Percentiles rank a stretch among this genome's conserved stretches.
phyloP scores from a whole-genome alignment of 2,797 vertebrate genomes.

The Cirrhinus molitorella region DNA sequence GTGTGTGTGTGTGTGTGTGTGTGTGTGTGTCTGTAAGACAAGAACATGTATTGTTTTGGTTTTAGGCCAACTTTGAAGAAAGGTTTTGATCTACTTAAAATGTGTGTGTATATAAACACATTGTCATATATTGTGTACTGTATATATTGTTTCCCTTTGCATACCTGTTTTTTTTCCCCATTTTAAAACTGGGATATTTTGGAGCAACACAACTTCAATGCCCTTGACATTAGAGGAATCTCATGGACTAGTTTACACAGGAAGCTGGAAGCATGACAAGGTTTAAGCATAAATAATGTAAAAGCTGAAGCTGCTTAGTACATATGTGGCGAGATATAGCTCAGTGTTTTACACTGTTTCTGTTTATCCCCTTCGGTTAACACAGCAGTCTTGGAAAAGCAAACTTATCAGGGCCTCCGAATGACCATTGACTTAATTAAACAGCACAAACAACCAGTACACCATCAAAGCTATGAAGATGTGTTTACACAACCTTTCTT shows the following conservation, averaged over 20 bases:
- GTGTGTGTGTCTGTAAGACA: too few relatives aligned
- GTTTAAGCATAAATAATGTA: slow-evolving; percentile 33
- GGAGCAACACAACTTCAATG: neutral
- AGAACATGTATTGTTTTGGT: too few relatives aligned
- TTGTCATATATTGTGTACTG: too few relatives aligned
- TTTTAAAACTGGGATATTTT: neutral
- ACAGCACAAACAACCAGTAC: slow-evolving; percentile 9
- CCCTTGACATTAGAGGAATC: neutral
- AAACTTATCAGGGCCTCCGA: neutral
- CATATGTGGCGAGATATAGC: neutral
- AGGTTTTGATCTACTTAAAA: too few relatives aligned
- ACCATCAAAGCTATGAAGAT: slow-evolving; percentile 26
- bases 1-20: too few relatives aligned
- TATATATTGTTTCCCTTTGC: too few relatives aligned
- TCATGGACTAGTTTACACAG: neutral
- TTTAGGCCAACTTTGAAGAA: too few relatives aligned
- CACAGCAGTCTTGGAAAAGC: neutral
- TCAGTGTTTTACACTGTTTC: neutral
- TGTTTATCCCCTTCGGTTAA: neutral
- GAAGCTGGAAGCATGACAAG: slow-evolving; percentile 6
- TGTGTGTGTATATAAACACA: too few relatives aligned
- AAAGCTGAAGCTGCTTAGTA: slow-evolving; percentile 1
- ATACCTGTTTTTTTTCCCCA: neutral
- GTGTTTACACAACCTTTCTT: slow-evolving; percentile 22
- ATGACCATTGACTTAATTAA: slow-evolving; percentile 1